phyloP scores from a whole-genome alignment of 2,797 vertebrate genomes.

The Darevskia nairensis region DNA sequence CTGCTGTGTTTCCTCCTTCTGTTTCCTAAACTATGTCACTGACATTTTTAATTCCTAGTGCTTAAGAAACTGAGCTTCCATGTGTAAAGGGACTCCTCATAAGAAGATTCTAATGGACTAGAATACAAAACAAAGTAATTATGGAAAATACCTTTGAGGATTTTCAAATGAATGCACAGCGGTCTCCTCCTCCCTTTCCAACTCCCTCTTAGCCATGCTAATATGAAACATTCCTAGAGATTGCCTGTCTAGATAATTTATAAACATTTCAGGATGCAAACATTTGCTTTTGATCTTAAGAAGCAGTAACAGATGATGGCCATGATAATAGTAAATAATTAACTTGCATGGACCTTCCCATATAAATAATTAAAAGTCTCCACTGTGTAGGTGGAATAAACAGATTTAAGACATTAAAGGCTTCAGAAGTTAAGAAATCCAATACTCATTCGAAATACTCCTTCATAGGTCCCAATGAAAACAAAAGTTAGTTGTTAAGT shows the following conservation, averaged over 20 bases:
- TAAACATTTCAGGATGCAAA: not conserved
- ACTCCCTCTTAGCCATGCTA: not conserved
- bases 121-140: slow-evolving; percentile 3
- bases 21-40: not conserved
- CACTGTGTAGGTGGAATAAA: not conserved
- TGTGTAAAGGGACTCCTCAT: not conserved
- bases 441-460: not conserved
- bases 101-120: not conserved
- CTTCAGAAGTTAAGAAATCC: not conserved
- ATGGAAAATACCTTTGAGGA: not conserved
- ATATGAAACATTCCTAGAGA: not conserved
- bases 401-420: not conserved
- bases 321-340: slow-evolving; percentile 29
- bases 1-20: not conserved
- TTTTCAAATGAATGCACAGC: not conserved
- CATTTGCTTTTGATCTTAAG: slow-evolving; percentile 6
- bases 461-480: not conserved
- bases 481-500: slow-evolving; percentile 4
- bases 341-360: slow-evolving; percentile 12
- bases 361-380: slow-evolving; percentile 37
- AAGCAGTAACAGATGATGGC: not conserved
- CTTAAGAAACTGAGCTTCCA: not conserved
- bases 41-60: not conserved
- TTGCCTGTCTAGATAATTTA: not conserved
- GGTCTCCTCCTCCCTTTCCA: not conserved